These are phyloP conservation scores for Turnix velox DNA, from an alignment of 2,113 vertebrate genomes.

Conservation along the genomic window DNA sequence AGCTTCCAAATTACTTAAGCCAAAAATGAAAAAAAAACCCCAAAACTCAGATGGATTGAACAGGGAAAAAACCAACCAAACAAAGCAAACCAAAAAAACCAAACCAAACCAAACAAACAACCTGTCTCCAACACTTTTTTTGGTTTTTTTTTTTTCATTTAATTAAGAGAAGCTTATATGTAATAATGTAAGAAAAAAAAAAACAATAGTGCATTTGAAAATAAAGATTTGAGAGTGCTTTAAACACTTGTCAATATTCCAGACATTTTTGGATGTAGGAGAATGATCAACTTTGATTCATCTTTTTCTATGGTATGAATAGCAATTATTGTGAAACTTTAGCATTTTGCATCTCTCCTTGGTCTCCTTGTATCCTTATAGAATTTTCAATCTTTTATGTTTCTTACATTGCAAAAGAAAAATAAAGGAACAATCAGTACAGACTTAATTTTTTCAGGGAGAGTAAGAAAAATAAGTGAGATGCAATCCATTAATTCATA, in stretches of 20 bases:
- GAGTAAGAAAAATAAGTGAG: neutral
- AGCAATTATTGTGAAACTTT: neutral
- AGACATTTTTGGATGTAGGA: neutral
- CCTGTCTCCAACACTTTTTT: accelerated
- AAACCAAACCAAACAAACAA: neutral
- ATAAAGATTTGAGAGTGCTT: neutral
- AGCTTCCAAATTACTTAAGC: neutral
- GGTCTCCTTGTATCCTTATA: neutral
- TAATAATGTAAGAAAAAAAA: neutral
- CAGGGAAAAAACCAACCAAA: neutral
- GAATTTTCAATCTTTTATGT: neutral
- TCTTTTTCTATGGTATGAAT: neutral
- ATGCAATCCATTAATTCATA: neutral
- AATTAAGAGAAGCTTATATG: neutral
- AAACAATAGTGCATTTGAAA: neutral
- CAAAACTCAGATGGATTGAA: accelerated
- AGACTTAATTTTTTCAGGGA: neutral
- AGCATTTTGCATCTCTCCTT: neutral
- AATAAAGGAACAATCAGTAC: neutral
- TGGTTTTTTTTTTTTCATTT: neutral
- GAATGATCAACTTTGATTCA: neutral
- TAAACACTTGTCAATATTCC: neutral
- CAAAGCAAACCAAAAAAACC: neutral
- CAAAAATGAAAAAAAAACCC: neutral
- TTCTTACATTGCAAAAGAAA: neutral